A percentile compares a stretch with the other conserved stretches of the same genome.
Evolutionary conservation across 2,888 invertebrate genomes (phyloP).

Genomic region (Seladonia tumulorum): DNA sequence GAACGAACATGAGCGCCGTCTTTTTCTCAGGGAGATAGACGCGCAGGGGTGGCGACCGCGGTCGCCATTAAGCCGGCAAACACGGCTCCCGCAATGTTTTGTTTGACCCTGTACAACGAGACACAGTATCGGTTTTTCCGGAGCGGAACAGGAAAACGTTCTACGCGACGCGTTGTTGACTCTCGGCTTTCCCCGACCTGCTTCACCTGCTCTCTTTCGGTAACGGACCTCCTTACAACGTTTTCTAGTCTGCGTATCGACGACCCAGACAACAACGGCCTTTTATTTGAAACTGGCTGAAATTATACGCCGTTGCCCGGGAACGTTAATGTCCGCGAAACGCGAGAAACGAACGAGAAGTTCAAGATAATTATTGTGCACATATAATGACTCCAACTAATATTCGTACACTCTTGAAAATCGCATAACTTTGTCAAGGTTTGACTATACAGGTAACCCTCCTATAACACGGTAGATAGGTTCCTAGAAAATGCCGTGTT

Average conservation of each 20-base stretch:
- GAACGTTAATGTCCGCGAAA: too few relatives aligned
- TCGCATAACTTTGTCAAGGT: too few relatives aligned
- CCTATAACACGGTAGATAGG: too few relatives aligned
- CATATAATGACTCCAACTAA: too few relatives aligned
- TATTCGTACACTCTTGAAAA: too few relatives aligned
- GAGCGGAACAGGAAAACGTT: conserved; percentile 7
- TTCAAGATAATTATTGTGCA: too few relatives aligned
- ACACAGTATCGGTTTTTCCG: conserved; percentile 31
- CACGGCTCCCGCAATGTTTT: conserved; percentile 51
- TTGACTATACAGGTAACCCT: too few relatives aligned
- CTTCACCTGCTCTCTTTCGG: background rate
- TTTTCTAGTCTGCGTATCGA: background rate
- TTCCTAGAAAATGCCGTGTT: too few relatives aligned
- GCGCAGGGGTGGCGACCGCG: background rate
- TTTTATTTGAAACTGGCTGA: background rate
- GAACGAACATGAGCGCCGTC: conserved; percentile 2
- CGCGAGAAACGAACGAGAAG: too few relatives aligned
- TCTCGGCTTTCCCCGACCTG: background rate
- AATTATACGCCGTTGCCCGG: too few relatives aligned
- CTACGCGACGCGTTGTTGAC: conserved; percentile 12
- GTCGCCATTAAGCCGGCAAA: conserved; percentile 65
- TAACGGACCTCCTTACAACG: background rate
- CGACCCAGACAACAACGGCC: background rate
- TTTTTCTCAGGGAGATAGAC: conserved; percentile 18
- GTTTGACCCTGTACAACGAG: conserved; percentile 50